These are phyloP conservation scores for Dynastes maya DNA, from an alignment of 2,888 invertebrate genomes.

Conservation along the genomic window DNA sequence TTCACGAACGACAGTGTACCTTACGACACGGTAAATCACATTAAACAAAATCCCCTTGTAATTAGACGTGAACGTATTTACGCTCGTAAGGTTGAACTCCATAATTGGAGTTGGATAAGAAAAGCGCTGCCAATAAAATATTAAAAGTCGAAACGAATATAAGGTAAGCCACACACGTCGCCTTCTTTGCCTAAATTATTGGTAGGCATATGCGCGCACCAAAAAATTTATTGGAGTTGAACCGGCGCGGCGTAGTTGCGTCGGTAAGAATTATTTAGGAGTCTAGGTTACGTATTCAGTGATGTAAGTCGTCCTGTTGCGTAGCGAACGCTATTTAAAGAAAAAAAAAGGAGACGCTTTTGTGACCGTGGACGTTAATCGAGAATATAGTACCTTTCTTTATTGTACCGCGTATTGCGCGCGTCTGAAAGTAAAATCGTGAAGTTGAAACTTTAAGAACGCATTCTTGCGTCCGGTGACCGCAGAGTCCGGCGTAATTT, in stretches of 20 bases:
- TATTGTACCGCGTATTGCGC: slow-evolving; percentile 27
- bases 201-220: slow-evolving; percentile 33
- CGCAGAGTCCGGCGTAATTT: slow-evolving; percentile 22
- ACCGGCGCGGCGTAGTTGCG: slow-evolving; percentile 3
- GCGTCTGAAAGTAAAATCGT: slow-evolving; percentile 34
- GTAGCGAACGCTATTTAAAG: neutral
- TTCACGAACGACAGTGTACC: neutral
- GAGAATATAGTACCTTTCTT: slow-evolving; percentile 41
- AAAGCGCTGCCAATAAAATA: slow-evolving; percentile 28
- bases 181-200: slow-evolving; percentile 35
- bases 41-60: neutral
- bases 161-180: slow-evolving; percentile 35
- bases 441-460: neutral
- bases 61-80: neutral
- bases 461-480: neutral
- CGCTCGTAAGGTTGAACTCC: neutral
- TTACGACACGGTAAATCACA: slow-evolving; percentile 7
- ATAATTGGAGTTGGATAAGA: slow-evolving; percentile 5
- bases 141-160: slow-evolving; percentile 22
- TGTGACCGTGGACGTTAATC: slow-evolving; percentile 38
- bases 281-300: slow-evolving; percentile 40
- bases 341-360: neutral
- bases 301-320: slow-evolving; percentile 40
- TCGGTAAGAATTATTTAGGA: slow-evolving; percentile 41
- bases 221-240: slow-evolving; percentile 29